phyloP scores from a whole-genome alignment of 92 coral and sea anemone genomes.

The Epizoanthus rinbou region DNA sequence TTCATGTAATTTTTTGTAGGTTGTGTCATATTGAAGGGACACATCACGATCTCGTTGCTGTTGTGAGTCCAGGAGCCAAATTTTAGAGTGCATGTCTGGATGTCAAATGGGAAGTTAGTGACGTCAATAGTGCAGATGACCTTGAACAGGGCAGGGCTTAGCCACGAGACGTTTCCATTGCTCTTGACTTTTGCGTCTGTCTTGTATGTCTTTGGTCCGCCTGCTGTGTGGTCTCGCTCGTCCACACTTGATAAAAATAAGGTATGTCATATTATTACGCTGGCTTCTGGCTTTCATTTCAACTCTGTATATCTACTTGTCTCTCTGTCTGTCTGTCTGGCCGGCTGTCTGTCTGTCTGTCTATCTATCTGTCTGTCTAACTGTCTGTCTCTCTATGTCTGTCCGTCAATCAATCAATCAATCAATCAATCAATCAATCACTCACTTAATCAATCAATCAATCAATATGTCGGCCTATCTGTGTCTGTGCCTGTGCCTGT shows the following conservation, averaged over 20 bases:
- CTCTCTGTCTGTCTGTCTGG: too few species aligned
- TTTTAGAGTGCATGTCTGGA: conserved; percentile 57
- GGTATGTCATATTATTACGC: too few species aligned
- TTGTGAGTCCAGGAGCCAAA: conserved; percentile 69
- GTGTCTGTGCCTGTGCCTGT: too few species aligned
- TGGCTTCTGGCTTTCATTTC: too few species aligned
- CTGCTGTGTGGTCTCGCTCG: conserved; percentile 55
- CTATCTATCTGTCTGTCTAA: too few species aligned
- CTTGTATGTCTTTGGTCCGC: conserved; percentile 62
- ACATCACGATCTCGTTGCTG: conserved; percentile 40
- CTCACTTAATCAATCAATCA: too few species aligned
- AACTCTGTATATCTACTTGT: too few species aligned
- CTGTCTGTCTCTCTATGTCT: too few species aligned
- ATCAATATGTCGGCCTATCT: too few species aligned
- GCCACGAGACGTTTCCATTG: conserved; percentile 51
- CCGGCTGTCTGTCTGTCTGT: too few species aligned
- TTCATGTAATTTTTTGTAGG: conserved; percentile 53
- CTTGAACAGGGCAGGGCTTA: conserved; percentile 61
- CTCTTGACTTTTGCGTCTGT: conserved; percentile 36
- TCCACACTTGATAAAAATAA: conserved; percentile 49
- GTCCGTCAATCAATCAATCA: too few species aligned
- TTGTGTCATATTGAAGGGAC: conserved; percentile 12
- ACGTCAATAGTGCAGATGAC: conserved; percentile 63
- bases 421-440: too few species aligned
- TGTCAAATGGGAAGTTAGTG: conserved; percentile 67